Evolutionary conservation across 2,888 invertebrate genomes (phyloP), one percentile per base, ranked within the genome.

Genomic region (Heterodera filipjevi): DNA sequence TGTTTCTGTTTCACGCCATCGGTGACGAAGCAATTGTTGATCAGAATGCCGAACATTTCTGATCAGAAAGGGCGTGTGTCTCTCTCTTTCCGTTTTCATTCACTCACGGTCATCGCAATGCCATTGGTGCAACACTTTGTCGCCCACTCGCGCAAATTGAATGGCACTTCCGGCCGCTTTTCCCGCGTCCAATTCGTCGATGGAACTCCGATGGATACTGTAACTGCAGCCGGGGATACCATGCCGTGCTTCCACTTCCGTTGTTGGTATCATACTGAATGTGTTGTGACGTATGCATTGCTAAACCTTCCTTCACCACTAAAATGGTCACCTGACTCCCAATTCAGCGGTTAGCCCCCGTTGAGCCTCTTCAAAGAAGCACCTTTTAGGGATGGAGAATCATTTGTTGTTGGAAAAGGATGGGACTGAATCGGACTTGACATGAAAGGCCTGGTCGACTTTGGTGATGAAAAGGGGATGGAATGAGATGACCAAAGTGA

Each of bases 361-460:
- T 66, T 83, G 86, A 10, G 88, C 89, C 73, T 89, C 89, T 77
- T 89, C 89, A 81, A 89, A 89, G 84, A 89, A 89, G 77, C 89
- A 89, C 59, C 59, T 59, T 59, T 59, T 49, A 5, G 3, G n/a
- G 8, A 8, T 19, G 59, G 27, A 8, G 12, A 27, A 59, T n/a
- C n/a, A n/a, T 59, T n/a, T 59, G 22, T 5, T n/a, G 6, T 3
- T 10, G 3, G n/a, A 22, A n/a, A 59, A n/a, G 5, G n/a, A 27
- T n/a, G n/a, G 6, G 2, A 59, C 59, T 8, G 22, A 59, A 5
- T 8, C 59, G n/a, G n/a, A 59, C 77, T 89, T 89, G 32, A 89
- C 89, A 78, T 89, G 89, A 79, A 87, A 89, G 1, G 89, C 89
- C 77, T 89, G 89, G 76, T 89, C 89, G 64, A 89, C 88, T 82